Conservation (phyloP, 30 jellyfish, hydroid and myxozoan genomes). For the Phacellophora camtschatica region DNA sequence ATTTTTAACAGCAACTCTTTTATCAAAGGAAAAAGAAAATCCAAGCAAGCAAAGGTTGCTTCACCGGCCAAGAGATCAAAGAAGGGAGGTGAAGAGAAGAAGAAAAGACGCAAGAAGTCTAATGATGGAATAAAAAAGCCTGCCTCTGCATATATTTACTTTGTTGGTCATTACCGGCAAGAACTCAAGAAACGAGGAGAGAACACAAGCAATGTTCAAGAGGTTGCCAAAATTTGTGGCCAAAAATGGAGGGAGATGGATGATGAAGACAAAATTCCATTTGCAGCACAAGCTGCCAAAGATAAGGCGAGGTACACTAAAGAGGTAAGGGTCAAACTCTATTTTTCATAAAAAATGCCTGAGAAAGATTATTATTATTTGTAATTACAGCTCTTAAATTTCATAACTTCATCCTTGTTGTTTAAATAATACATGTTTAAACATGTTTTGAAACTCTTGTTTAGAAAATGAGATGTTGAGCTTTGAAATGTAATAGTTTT, state of each 20-base stretch:
- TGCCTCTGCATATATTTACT: conserved; percentile 94
- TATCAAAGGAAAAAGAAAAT: conserved; percentile 33
- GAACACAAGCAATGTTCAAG: conserved; percentile 76
- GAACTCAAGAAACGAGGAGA: conserved; percentile 75
- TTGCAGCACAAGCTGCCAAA: conserved; percentile 30
- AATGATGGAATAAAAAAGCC: conserved; percentile 94
- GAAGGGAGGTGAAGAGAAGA: conserved; percentile 54
- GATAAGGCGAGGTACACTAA: conserved; percentile 81
- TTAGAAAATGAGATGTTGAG: no score
- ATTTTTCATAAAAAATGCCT: no score
- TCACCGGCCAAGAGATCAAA: conserved; percentile 56
- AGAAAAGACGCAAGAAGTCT: conserved; percentile 78
- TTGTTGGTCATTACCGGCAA: conserved; percentile 79
- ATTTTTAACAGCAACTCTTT: no score
- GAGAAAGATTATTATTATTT: no score
- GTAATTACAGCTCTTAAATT: no score
- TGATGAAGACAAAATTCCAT: conserved; percentile 88
- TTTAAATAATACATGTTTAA: no score
- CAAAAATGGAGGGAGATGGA: conserved; percentile 87
- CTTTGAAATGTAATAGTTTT: no score
- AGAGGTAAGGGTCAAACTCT: conserved; percentile 72
- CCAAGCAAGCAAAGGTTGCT: conserved; percentile 14
- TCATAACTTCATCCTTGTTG: no score
- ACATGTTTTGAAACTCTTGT: no score
- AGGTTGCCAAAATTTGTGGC: conserved; percentile 91